A percentile compares a stretch with the other conserved stretches of the same genome.
These are phyloP conservation scores for Myiopsitta monachus DNA, from an alignment of 2,113 vertebrate species.

Conservation along the genomic window DNA sequence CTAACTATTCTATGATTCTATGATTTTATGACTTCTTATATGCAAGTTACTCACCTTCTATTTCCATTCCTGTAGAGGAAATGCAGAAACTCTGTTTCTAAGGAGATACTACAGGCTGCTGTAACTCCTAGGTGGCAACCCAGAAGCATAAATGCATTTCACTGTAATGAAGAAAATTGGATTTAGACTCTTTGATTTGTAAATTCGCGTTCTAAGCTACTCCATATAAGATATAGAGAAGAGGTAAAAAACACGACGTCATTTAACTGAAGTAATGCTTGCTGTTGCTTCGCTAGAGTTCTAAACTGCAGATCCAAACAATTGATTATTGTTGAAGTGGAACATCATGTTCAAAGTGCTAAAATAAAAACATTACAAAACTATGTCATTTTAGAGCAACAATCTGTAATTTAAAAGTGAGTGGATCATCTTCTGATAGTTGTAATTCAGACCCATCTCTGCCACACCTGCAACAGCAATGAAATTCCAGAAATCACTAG, in stretches of 20 bases:
- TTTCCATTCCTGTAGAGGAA: background rate
- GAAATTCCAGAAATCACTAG: background rate
- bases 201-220: background rate
- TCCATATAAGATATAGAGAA: background rate
- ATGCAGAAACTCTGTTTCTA: background rate
- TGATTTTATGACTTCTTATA: background rate
- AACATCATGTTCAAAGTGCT: background rate
- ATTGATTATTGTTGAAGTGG: background rate
- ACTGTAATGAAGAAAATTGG: background rate
- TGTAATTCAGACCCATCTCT: background rate
- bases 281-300: background rate
- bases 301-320: background rate
- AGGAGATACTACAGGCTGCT: background rate
- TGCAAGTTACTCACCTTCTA: background rate
- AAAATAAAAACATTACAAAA: background rate
- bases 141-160: background rate
- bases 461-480: background rate
- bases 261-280: background rate
- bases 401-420: background rate
- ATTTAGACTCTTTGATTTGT: background rate
- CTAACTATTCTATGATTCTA: too few species aligned
- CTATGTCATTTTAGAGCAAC: background rate
- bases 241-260: background rate
- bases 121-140: background rate
- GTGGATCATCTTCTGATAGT: background rate